Percentiles rank a stretch among this genome's conserved stretches.
Evolutionary conservation across 2,888 invertebrate species (phyloP).

Genomic region (Spisula subtruncata): DNA sequence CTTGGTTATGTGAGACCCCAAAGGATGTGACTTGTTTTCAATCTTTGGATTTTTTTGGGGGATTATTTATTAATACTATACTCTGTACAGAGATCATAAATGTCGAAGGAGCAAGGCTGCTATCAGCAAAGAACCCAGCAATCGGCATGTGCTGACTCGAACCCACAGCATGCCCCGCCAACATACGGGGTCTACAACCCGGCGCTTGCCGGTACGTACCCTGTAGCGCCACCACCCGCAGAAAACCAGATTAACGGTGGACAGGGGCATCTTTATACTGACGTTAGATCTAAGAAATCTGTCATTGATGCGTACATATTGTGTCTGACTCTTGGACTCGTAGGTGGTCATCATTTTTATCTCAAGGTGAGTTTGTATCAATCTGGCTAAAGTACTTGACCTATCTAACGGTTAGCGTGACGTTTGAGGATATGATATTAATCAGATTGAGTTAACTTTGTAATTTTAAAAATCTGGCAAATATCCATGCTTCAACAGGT

Average conservation of each 20-base stretch:
- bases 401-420: too few species aligned
- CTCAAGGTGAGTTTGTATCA: conserved; percentile 67
- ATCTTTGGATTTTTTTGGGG: background rate
- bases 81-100: background rate
- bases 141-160: conserved; percentile 11
- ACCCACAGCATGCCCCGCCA: conserved; percentile 37
- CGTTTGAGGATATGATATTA: too few species aligned
- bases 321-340: conserved; percentile 65
- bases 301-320: conserved; percentile 70
- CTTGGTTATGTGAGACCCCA: background rate
- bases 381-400: too few species aligned
- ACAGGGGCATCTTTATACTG: background rate
- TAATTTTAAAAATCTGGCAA: too few species aligned
- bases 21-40: background rate
- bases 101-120: conserved; percentile 63
- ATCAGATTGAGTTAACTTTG: too few species aligned
- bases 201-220: conserved; percentile 28
- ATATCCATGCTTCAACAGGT: too few species aligned
- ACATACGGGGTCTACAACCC: conserved; percentile 55
- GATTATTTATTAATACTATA: background rate
- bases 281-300: conserved; percentile 54
- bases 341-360: conserved; percentile 76
- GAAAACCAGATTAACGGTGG: conserved; percentile 25
- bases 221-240: conserved; percentile 45
- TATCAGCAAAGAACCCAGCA: conserved; percentile 43